Evolutionary conservation across 2,113 vertebrate species (phyloP).

Genomic region (Microtus pennsylvanicus): DNA sequence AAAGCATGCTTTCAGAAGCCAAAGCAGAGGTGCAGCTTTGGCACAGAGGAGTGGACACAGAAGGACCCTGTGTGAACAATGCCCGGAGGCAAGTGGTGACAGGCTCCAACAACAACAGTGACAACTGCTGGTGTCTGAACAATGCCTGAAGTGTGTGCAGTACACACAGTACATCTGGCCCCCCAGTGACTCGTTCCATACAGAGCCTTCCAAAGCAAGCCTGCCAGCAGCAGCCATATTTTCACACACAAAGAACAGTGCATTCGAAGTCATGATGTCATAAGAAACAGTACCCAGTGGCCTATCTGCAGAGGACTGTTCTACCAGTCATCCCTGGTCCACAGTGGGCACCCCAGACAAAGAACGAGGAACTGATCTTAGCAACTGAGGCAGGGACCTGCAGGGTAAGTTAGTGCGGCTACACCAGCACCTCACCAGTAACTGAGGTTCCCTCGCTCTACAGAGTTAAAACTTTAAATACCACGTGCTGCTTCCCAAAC

Average conservation of each 20-base stretch:
- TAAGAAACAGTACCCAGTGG: conserved; percentile 37
- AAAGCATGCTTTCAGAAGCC: conserved; percentile 48
- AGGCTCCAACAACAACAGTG: conserved; percentile 55
- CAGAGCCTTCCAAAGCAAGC: conserved; percentile 47
- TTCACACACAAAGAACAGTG: conserved; percentile 62
- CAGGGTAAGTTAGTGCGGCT: neutral
- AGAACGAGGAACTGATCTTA: neutral
- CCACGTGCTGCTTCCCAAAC: neutral
- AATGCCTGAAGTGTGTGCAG: conserved; percentile 22
- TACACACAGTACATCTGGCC: neutral
- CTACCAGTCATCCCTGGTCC: neutral
- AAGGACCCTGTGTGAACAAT: conserved; percentile 55
- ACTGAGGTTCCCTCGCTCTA: neutral
- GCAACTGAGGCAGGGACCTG: neutral
- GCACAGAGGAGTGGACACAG: neutral
- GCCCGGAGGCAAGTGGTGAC: conserved; percentile 55
- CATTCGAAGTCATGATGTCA: conserved; percentile 11
- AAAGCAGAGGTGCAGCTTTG: neutral
- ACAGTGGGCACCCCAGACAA: neutral
- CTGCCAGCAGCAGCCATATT: neutral
- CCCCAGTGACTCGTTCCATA: neutral
- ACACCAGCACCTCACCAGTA: neutral
- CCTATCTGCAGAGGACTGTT: conserved; percentile 19
- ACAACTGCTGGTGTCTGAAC: conserved; percentile 43
- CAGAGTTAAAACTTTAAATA: neutral